Percentiles rank a stretch among this genome's conserved stretches.
Evolutionary conservation across 2,113 vertebrate species (phyloP).

Genomic region (Beaufortia kweichowensis): DNA sequence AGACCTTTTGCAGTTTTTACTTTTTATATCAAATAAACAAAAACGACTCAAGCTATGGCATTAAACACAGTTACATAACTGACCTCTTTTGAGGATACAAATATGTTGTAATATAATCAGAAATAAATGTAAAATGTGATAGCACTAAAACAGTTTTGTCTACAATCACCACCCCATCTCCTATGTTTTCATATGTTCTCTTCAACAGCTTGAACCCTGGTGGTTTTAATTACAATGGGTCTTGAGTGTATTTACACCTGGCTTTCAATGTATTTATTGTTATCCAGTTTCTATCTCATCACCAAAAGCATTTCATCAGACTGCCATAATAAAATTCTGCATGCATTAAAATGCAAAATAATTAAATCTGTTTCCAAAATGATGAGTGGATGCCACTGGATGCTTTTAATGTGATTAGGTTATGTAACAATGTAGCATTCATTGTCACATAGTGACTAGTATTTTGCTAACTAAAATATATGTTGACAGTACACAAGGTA

Average conservation of each 20-base stretch:
- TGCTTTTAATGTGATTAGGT: neutral
- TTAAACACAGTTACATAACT: neutral
- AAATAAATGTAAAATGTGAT: neutral
- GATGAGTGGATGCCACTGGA: neutral
- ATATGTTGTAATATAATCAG: too few species aligned
- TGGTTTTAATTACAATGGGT: too few species aligned
- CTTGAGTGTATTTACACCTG: too few species aligned
- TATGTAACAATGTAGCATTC: neutral
- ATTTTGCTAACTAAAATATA: neutral
- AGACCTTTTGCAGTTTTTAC: neutral
- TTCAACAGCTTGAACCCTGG: too few species aligned
- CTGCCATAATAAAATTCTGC: too few species aligned
- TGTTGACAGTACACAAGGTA: neutral
- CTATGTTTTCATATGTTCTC: constrained; percentile 25
- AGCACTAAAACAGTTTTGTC: neutral
- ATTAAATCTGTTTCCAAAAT: constrained; percentile 6
- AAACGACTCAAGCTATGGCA: neutral
- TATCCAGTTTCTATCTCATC: too few species aligned
- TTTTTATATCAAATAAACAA: neutral
- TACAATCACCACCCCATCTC: too few species aligned
- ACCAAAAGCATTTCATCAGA: too few species aligned
- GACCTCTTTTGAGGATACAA: too few species aligned
- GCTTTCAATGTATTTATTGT: too few species aligned
- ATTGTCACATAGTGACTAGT: constrained; percentile 49
- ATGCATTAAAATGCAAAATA: neutral